These are phyloP conservation scores for Tiliacea citrago DNA, from an alignment of 2,888 invertebrate species.

Conservation along the genomic window DNA sequence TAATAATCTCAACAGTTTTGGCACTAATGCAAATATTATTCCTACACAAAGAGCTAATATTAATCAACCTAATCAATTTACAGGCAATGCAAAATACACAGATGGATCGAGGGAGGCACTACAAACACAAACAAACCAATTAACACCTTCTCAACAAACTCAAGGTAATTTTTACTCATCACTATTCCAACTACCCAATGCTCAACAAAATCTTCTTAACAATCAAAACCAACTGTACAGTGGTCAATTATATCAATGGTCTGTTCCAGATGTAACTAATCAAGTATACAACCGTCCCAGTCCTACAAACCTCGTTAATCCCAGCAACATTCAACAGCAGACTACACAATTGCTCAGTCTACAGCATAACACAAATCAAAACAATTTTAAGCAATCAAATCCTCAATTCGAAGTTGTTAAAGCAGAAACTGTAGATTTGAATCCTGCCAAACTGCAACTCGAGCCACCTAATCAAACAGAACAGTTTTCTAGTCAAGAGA, in stretches of 20 bases:
- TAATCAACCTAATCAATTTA: slow-evolving; percentile 67
- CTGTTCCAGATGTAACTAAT: slow-evolving; percentile 85
- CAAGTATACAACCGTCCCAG: slow-evolving; percentile 81
- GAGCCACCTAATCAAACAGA: slow-evolving; percentile 70
- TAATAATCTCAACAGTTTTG: slow-evolving; percentile 65
- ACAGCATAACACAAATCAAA: slow-evolving; percentile 59
- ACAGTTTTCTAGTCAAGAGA: slow-evolving; percentile 75
- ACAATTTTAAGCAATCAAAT: slow-evolving; percentile 52
- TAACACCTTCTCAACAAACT: slow-evolving; percentile 68
- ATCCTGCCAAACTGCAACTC: slow-evolving; percentile 76
- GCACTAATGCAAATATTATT: slow-evolving; percentile 59
- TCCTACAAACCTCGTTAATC: slow-evolving; percentile 68
- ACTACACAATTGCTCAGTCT: slow-evolving; percentile 63
- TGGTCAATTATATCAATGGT: slow-evolving; percentile 85
- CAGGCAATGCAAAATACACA: slow-evolving; percentile 65
- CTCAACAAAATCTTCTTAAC: slow-evolving; percentile 62
- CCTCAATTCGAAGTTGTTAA: slow-evolving; percentile 77
- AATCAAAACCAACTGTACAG: slow-evolving; percentile 81
- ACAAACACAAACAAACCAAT: slow-evolving; percentile 69
- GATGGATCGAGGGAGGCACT: slow-evolving; percentile 63
- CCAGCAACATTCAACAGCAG: slow-evolving; percentile 62
- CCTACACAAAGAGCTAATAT: slow-evolving; percentile 62
- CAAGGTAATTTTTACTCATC: slow-evolving; percentile 69
- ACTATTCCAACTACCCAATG: slow-evolving; percentile 68
- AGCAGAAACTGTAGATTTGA: slow-evolving; percentile 75